These are phyloP conservation scores for Diarsia brunnea DNA, from an alignment of 2,888 invertebrate species.

Conservation along the genomic window DNA sequence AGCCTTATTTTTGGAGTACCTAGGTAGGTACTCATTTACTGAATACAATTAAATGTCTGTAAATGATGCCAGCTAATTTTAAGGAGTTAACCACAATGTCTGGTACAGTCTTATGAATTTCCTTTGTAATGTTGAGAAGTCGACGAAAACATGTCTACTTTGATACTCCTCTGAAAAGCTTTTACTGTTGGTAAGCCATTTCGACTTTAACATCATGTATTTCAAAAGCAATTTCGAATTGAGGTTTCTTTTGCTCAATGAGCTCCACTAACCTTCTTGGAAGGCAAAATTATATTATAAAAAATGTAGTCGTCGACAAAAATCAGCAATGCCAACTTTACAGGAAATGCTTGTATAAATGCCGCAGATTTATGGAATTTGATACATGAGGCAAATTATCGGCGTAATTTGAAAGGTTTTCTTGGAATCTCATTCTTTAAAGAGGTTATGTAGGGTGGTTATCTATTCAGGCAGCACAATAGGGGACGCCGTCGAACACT, in stretches of 20 bases:
- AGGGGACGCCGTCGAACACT: conserved; percentile 72
- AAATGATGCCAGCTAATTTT: conserved; percentile 51
- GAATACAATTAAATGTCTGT: conserved; percentile 37
- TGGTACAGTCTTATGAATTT: conserved; percentile 41
- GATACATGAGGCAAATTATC: conserved; percentile 52
- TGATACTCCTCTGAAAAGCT: conserved; percentile 23
- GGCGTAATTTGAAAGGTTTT: conserved; percentile 72
- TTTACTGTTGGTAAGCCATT: conserved; percentile 30
- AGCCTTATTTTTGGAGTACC: conserved; percentile 16
- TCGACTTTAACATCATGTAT: conserved; percentile 30
- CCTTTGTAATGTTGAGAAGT: conserved; percentile 48
- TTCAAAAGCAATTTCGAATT: conserved; percentile 23
- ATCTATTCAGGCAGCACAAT: conserved; percentile 76
- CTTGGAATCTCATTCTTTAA: conserved; percentile 68
- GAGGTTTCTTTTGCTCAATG: conserved; percentile 41
- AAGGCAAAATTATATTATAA: conserved; percentile 31
- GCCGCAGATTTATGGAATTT: conserved; percentile 28
- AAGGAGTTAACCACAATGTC: conserved; percentile 40
- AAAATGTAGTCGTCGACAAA: conserved; percentile 15
- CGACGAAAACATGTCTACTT: conserved; percentile 42
- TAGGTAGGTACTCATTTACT: conserved; percentile 19
- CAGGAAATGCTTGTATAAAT: conserved; percentile 13
- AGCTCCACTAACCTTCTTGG: conserved; percentile 26
- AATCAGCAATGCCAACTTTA: conserved; percentile 22
- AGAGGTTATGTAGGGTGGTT: conserved; percentile 71